Evolutionary conservation across 2,888 invertebrate genomes (phyloP), one percentile per base, ranked within the genome.

Genomic region (Netelia melanura): DNA sequence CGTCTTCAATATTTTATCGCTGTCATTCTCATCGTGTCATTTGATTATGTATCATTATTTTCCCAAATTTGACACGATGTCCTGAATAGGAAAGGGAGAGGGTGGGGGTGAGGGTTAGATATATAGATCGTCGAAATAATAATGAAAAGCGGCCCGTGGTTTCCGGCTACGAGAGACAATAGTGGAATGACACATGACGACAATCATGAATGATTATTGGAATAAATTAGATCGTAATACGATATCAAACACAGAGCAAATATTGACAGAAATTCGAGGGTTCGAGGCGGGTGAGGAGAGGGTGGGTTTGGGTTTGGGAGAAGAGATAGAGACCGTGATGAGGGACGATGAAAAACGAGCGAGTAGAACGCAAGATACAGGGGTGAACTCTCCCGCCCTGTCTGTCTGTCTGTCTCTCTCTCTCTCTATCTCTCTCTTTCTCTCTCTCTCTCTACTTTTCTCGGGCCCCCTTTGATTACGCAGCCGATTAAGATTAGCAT

Each of bases 401-500:
- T 10, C 30, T 65, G 0, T 65, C 65, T 65, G 43, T 65, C n/a
- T 43, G 44, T 9, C 30, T 65, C 10, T 65, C 65, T 65, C 65
- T 65, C n/a, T 14, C 65, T 25, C 10, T 9, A 6, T 25, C 25
- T 58, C 67, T 10, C 30, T 65, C 10, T 65, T 43, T 65, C 65
- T 65, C n/a, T 14, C 65, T 30, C 10, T 9, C 17, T 14, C 9
- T 74, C 56, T 75, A 81, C 77, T 83, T 81, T 78, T 78, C 83
- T 71, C 76, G 64, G 64, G 70, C 25, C 84, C 81, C 79, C 81
- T 81, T 84, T 81, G 85, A 85, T 85, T 86, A 85, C 81, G 85
- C 81, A 85, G 85, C 80, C 86, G 83, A 86, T 86, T 86, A 83
- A 86, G 85, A 86, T 86, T 85, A 85, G 85, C 85, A 86, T 86